Base-by-base conservation (phyloP, 2,797 vertebrate genomes). In the Melanogrammus aeglefinus region DNA sequence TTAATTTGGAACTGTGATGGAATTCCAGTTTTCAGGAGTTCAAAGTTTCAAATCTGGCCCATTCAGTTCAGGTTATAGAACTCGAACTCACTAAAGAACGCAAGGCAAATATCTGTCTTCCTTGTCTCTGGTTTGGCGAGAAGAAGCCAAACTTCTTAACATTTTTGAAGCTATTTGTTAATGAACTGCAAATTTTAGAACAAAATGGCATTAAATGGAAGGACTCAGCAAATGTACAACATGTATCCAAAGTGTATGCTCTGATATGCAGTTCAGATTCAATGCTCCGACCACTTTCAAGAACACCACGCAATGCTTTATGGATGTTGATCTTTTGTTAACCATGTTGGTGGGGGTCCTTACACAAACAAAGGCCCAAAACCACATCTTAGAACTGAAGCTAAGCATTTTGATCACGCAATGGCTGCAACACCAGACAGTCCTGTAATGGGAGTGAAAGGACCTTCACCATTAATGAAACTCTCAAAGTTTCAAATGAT, bases 401-500 rank as follows among this genome's bases (percentile, higher is more conserved):
- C 12, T 0, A 36, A 39, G 24, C 38, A 74, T 41, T 74, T 74
- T 41, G 1, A 24, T 7, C 21, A 41, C 24, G 73, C 36, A 3
- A 24, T 74, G 73, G 2, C 13, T 12, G 36, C 35, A 41, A 24
- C 73, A 39, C 73, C 73, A 24, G 21, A 21, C 12, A 41, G 12
- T 39, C 21, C 36, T 41, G 38, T 73, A 73, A 47, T 29, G 10
- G 72, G 33, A 36, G 72, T 73, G 27, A 71, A 69, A 33, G 69
- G 66, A 24, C 66, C 24, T 27, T 79, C 77, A 47, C 76, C 73
- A 76, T 80, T 81, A 76, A 87, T 87, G 79, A 75, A 80, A 41
- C 39, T 82, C 1, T 72, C 2, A 21, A 2, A 38, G 80, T 3
- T 87, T 84, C 69, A 72, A 85, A 82, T 85, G 72, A 81, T 82